Evolutionary conservation across 2,888 invertebrate species (phyloP), one percentile per base, ranked within the genome.

Genomic region (Empis livida): DNA sequence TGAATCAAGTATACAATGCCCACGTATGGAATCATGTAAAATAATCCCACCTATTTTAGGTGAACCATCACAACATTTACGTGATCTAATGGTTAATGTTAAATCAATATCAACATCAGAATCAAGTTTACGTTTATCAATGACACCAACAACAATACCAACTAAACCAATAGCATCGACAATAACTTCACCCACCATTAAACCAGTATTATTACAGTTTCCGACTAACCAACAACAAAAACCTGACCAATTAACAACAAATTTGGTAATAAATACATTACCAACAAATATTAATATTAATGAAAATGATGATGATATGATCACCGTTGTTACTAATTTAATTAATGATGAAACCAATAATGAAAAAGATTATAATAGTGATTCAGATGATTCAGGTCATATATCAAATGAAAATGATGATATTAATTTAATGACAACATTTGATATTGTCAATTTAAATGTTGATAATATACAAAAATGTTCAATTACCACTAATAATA

Each of bases 311-410:
- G 13, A n/a, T 27, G 23, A 27, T 27, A 27, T 27, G 8, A 27
- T 27, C 8, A 9, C 8, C 9, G 9, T 27, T 27, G 23, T 27
- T 27, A 27, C 5, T 8, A 27, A 27, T n/a, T 35, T 35, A 35
- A 35, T n/a, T 13, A 32, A 13, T n/a, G 35, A 35, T 35, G n/a
- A 32, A 13, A 5, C 10, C 3, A 43, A 47, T 13, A 48, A 45
- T 42, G 51, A 53, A 63, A 74, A 74, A 50, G 75, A 77, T 64
- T 75, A 77, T 55, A 75, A 74, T 54, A 81, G 81, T 58, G 83
- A 84, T 58, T 83, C 84, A 49, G 85, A 86, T 58, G 86, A 86
- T 70, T 85, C 85, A 48, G 86, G 86, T 50, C 84, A 86, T 67
- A 85, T 84, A 56, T 85, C 85, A 44, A 84, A 83, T 61, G 84